Evolutionary conservation across 2,888 invertebrate species (phyloP).

Genomic region (Cheilosia urbana): DNA sequence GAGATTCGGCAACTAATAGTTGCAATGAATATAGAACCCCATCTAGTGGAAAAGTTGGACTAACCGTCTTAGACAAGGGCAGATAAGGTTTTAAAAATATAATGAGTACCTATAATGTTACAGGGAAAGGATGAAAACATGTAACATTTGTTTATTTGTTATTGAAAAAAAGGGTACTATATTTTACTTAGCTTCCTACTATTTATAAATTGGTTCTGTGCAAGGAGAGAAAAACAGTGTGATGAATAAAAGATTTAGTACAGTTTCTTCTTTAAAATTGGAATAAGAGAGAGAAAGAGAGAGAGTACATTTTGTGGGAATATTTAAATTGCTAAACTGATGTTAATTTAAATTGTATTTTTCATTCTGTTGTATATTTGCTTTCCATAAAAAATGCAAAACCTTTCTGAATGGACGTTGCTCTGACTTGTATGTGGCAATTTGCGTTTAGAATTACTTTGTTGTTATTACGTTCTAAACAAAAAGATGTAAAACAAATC

Average conservation of each 20-base stretch:
- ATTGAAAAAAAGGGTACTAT: no score
- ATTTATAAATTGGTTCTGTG: slow-evolving; percentile 15
- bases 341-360: slow-evolving; percentile 44
- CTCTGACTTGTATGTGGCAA: slow-evolving; percentile 8
- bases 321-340: slow-evolving; percentile 71
- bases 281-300: not conserved
- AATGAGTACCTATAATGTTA: not conserved
- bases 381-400: slow-evolving; percentile 11
- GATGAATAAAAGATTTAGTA: not conserved
- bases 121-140: not conserved
- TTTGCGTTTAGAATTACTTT: slow-evolving; percentile 19
- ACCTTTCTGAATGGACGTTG: slow-evolving; percentile 42
- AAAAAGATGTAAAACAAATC: not conserved
- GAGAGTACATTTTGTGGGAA: slow-evolving; percentile 13
- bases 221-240: slow-evolving; percentile 15
- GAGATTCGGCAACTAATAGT: not conserved
- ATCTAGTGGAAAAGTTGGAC: not conserved
- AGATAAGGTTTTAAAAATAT: not conserved
- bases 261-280: not conserved
- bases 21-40: slow-evolving; percentile 26
- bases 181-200: slow-evolving; percentile 18
- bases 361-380: slow-evolving; percentile 4
- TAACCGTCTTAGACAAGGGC: not conserved
- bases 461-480: slow-evolving; percentile 4
- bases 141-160: slow-evolving; percentile 1